phyloP scores from a whole-genome alignment of 23 tunicate genomes.

The Halocynthia aurantium region DNA sequence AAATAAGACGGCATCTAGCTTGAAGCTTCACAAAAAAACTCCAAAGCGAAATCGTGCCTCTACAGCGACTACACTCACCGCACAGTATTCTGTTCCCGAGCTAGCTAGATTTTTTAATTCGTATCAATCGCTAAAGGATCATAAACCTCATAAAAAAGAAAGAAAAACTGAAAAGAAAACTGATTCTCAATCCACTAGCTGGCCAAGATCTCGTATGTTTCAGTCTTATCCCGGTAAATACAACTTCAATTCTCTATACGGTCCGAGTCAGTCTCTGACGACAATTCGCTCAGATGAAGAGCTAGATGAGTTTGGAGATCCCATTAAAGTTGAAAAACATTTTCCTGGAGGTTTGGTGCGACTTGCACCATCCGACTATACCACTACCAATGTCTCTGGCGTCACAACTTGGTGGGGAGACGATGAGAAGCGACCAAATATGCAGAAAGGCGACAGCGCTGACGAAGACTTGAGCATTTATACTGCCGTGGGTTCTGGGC shows the following conservation, averaged over 20 bases:
- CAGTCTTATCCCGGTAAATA: neutral
- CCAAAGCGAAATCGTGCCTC: neutral
- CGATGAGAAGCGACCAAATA: conserved; percentile 23
- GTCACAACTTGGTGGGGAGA: conserved; percentile 52
- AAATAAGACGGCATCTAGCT: neutral
- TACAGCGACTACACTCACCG: neutral
- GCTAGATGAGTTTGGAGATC: conserved; percentile 22
- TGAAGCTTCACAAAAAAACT: neutral
- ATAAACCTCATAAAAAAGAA: too few relatives aligned
- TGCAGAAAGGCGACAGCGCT: conserved; percentile 15
- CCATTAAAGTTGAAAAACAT: neutral
- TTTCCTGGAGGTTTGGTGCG: conserved; percentile 34
- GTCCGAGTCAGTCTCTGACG: conserved; percentile 37
- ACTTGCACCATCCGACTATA: conserved; percentile 38
- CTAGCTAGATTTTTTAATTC: neutral
- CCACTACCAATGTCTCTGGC: conserved; percentile 57
- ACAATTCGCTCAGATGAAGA: conserved; percentile 5
- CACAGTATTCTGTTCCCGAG: neutral
- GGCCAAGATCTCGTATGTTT: neutral
- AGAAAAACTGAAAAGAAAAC: neutral
- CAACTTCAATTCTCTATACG: neutral
- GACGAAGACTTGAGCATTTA: conserved; percentile 20
- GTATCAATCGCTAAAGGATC: neutral
- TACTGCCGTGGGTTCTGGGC: neutral
- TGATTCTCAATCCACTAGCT: neutral